Conservation (phyloP, 2,113 vertebrate species). For the Zosterops pallidus region DNA sequence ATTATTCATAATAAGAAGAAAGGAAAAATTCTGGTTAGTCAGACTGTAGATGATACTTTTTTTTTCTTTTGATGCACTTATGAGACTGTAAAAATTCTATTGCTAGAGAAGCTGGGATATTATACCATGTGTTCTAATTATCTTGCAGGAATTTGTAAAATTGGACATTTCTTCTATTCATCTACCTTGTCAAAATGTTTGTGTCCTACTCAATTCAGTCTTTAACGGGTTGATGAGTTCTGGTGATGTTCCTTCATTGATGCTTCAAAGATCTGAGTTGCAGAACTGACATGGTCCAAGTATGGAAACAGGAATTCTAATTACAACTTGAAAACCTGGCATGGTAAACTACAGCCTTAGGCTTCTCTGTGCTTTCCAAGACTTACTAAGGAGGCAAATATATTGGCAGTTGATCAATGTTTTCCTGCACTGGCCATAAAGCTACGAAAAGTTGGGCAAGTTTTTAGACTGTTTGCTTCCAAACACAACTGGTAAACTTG, state of each 20-base stretch:
- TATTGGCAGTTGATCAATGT: neutral
- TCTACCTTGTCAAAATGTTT: neutral
- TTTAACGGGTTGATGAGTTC: neutral
- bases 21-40: neutral
- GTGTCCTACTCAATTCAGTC: neutral
- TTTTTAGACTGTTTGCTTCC: neutral
- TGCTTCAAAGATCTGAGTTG: neutral
- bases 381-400: neutral
- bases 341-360: neutral
- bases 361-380: neutral
- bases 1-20: neutral
- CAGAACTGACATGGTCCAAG: rapidly evolving
- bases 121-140: neutral
- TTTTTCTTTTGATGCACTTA: neutral
- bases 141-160: neutral
- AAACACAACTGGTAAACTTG: neutral
- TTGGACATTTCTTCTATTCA: neutral
- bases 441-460: neutral
- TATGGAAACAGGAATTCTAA: neutral
- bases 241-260: neutral
- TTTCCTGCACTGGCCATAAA: neutral
- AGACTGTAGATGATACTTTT: neutral
- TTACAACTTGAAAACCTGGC: neutral
- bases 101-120: neutral
- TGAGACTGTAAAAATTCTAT: neutral